Evolutionary conservation across 2,797 vertebrate genomes (phyloP).

Genomic region (Ispidina picta): DNA sequence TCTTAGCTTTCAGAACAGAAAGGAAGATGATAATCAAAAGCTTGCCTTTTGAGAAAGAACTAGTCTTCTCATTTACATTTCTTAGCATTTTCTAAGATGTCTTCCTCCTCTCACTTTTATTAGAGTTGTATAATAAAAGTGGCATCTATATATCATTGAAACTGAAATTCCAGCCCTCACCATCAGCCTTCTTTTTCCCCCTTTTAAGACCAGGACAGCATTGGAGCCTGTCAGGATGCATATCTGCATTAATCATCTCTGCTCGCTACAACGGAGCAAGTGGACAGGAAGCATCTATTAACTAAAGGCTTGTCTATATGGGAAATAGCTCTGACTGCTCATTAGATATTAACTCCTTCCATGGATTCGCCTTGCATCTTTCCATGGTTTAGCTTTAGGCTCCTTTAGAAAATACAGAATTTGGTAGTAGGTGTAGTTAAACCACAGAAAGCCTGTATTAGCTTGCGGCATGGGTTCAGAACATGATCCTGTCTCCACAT

Average conservation of each 20-base stretch:
- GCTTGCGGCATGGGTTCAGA: not conserved
- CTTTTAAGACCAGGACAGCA: not conserved
- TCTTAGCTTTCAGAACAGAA: conserved; percentile 6
- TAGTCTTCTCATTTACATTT: conserved; percentile 36
- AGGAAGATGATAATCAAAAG: conserved; percentile 28
- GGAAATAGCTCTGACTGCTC: not conserved
- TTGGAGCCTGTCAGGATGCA: conserved; percentile 29
- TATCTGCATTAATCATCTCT: conserved; percentile 45
- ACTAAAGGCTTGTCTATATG: not conserved
- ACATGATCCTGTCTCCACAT: not conserved
- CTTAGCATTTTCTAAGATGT: conserved; percentile 31
- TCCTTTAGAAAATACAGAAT: not conserved
- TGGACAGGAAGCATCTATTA: conserved; percentile 57
- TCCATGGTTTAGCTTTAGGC: not conserved
- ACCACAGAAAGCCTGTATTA: not conserved
- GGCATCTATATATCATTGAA: conserved; percentile 25
- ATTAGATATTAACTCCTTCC: conserved; percentile 40
- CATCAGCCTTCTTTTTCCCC: not conserved
- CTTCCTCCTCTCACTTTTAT: conserved; percentile 20
- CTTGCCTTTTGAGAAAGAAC: not conserved
- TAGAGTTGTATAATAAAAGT: conserved; percentile 24
- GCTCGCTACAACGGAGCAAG: not conserved
- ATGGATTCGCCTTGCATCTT: not conserved
- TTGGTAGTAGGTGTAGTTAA: not conserved
- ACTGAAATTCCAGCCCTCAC: not conserved